phyloP scores from a whole-genome alignment of 2,113 vertebrate genomes.

The Elephas maximus region DNA sequence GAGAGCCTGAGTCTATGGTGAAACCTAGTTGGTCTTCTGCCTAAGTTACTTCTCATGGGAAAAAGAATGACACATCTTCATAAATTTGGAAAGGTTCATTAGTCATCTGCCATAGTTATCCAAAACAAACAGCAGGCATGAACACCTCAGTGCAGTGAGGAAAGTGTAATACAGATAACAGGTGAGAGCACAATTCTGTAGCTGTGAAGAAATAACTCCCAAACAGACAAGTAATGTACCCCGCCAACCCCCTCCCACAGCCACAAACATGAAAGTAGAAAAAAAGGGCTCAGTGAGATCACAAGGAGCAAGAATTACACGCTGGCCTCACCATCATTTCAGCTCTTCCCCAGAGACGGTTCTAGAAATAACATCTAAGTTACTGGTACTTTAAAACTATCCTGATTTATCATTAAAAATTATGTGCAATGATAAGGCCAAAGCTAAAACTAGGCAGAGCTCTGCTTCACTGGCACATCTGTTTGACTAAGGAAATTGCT shows the following conservation, averaged over 20 bases:
- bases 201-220: constrained; percentile 15
- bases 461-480: background rate
- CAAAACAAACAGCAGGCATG: constrained; percentile 65
- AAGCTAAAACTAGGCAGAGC: background rate
- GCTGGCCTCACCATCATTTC: background rate
- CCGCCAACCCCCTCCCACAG: background rate
- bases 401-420: background rate
- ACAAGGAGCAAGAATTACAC: background rate
- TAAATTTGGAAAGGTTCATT: constrained; percentile 54
- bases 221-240: background rate
- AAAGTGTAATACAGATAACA: background rate
- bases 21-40: constrained; percentile 73
- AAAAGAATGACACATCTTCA: constrained; percentile 72
- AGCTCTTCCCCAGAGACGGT: background rate
- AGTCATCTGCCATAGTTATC: constrained; percentile 64
- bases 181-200: background rate
- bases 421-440: background rate
- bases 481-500: background rate
- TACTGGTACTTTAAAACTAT: background rate
- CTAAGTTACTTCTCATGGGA: constrained; percentile 70
- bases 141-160: background rate
- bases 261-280: background rate
- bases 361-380: background rate
- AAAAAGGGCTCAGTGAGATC: background rate
- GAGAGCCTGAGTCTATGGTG: constrained; percentile 56